Evolutionary conservation across 37 sponge, comb jelly and placozoan genomes (phyloP), one percentile per base, ranked within the genome.

Genomic region (Cliona cf. orientalis): DNA sequence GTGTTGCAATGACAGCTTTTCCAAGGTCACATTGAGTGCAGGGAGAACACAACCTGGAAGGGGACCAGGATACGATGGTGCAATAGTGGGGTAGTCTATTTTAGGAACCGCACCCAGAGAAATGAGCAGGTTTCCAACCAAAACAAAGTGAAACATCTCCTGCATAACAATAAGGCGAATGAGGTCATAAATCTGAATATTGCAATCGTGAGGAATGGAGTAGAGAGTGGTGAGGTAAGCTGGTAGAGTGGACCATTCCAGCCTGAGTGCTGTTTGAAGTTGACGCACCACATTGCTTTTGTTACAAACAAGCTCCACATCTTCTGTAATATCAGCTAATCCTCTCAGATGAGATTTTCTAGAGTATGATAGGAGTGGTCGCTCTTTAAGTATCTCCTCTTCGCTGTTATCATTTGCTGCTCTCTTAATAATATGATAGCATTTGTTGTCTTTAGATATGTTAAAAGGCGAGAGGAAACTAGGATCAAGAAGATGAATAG

Each of bases 11-110:
- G 82, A 82, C 5, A 65, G 38, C 33, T 76, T 88, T 32, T 81
- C 40, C 46, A 88, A 31, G 14, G 53, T 66, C 1, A 88, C 72
- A 17, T 38, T 69, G 9, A 88, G 72, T 25, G 41, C 22, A 12
- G 89, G 78, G 5, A 80, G 78, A 17, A 88, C 89, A 37, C 75
- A 55, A 23, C 82, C 89, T 2, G 89, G 89, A n/a, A 88, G 78
- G 2, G 44, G 42, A 2, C 36, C 36, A 3, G 87, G 89, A 35
- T 81, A 88, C 0, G 43, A 38, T 35, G 89, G 82, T 29, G 49
- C 66, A 60, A 0, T 1, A 0, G 59, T 33, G 1, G 36, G 22
- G 37, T 63, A 31, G 42, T 88, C 89, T 46, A 88, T 88, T 2
- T 76, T 41, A 2, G 89, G 89, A 14, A 23, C 6, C 2, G 83